Conservation (phyloP, 2,888 invertebrate genomes). For the Callinectes sapidus region DNA sequence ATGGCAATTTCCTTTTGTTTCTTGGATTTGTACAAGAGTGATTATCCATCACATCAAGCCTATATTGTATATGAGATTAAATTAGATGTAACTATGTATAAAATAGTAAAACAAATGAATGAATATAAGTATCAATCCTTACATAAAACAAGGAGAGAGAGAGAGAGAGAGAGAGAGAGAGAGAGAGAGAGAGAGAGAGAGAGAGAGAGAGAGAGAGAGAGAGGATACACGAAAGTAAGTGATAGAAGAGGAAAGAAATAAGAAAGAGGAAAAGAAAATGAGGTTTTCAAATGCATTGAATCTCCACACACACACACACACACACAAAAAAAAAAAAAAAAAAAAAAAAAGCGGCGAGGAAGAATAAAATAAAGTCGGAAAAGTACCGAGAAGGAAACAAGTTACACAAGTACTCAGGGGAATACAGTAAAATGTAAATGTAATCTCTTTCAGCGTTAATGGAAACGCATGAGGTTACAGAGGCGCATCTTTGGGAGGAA, state of each 20-base stretch:
- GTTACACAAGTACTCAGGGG: neutral
- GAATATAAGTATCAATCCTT: no score
- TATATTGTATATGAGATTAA: no score
- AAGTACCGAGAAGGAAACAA: neutral
- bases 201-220: slow-evolving; percentile 21
- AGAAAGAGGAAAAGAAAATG: neutral
- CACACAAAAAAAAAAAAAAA: no score
- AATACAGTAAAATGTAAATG: slow-evolving; percentile 17
- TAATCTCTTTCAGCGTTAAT: slow-evolving; percentile 14
- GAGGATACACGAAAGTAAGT: neutral
- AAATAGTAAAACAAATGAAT: no score
- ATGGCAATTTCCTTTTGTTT: no score
- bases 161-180: slow-evolving; percentile 18
- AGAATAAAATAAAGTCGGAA: neutral
- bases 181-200: slow-evolving; percentile 10
- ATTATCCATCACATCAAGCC: no score
- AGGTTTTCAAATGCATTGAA: no score
- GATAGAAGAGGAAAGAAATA: neutral
- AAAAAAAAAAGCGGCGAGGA: neutral
- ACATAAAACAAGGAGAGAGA: neutral
- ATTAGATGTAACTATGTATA: no score
- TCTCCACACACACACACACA: neutral
- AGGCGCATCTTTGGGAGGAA: neutral
- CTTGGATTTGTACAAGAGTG: no score
- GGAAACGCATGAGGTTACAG: neutral